phyloP scores from a whole-genome alignment of 2,113 vertebrate species.

The Erpornis zantholeuca region DNA sequence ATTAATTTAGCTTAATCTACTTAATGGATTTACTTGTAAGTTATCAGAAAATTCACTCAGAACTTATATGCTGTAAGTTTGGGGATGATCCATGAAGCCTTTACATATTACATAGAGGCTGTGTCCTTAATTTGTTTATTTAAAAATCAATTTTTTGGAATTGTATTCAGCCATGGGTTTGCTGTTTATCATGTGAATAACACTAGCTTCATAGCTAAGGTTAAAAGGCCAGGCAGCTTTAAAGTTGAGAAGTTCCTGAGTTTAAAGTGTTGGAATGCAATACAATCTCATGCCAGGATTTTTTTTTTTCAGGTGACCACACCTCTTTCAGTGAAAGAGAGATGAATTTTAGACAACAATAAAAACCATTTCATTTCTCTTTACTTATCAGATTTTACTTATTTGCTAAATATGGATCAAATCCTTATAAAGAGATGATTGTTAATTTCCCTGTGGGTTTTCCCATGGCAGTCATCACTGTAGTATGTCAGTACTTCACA shows the following conservation, averaged over 20 bases:
- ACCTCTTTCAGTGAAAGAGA: neutral
- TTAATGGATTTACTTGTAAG: slow-evolving; percentile 55
- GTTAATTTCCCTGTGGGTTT: neutral
- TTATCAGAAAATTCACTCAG: slow-evolving; percentile 36
- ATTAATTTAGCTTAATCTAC: slow-evolving; percentile 60
- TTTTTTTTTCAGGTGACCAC: neutral
- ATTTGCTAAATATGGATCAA: slow-evolving; percentile 1
- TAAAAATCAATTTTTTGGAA: neutral
- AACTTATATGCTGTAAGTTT: neutral
- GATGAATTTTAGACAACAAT: neutral
- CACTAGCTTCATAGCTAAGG: neutral
- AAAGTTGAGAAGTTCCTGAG: neutral
- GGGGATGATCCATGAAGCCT: neutral
- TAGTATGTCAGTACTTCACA: neutral
- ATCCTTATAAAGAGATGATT: neutral
- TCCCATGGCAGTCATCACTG: neutral
- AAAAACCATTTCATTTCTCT: neutral
- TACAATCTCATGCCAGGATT: neutral
- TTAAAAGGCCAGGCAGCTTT: neutral
- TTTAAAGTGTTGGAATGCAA: neutral
- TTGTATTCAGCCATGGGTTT: neutral
- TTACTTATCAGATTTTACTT: neutral
- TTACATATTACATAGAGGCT: neutral
- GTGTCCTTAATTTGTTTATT: neutral
- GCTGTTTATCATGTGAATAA: neutral